These are phyloP conservation scores for Drosophila atripex DNA, from an alignment of 2,888 invertebrate genomes.

Conservation along the genomic window DNA sequence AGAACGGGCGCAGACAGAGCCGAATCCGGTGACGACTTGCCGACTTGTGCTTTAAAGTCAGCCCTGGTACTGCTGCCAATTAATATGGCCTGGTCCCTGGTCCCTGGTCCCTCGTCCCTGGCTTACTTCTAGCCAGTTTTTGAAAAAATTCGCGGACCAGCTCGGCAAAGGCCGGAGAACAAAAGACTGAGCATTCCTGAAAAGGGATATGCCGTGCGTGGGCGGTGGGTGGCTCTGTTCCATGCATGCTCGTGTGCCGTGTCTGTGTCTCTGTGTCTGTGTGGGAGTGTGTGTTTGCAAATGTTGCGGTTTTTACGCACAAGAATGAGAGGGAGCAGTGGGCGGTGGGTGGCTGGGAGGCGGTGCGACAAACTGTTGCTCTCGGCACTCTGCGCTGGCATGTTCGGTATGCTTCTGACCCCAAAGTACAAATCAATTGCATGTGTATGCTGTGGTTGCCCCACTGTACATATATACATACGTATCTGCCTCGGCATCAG, in stretches of 20 bases:
- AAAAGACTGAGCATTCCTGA: not conserved
- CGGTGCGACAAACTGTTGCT: conserved; percentile 71
- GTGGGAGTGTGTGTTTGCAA: conserved; percentile 30
- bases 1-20: not conserved
- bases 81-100: too few species aligned
- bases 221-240: not conserved
- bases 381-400: conserved; percentile 67
- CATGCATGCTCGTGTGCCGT: not conserved
- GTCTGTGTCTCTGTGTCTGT: not conserved
- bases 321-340: not conserved
- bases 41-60: not conserved
- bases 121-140: too few species aligned
- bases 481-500: conserved; percentile 29
- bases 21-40: too few species aligned
- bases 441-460: conserved; percentile 46
- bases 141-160: too few species aligned
- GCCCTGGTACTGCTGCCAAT: too few species aligned
- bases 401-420: conserved; percentile 65
- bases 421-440: conserved; percentile 78
- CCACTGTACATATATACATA: not conserved
- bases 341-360: not conserved
- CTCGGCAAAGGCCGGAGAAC: too few species aligned
- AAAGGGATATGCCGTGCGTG: conserved; percentile 6
- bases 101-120: too few species aligned
- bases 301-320: conserved; percentile 50